These are phyloP conservation scores for Heliconius sara DNA, from an alignment of 2,888 invertebrate species.

Conservation along the genomic window DNA sequence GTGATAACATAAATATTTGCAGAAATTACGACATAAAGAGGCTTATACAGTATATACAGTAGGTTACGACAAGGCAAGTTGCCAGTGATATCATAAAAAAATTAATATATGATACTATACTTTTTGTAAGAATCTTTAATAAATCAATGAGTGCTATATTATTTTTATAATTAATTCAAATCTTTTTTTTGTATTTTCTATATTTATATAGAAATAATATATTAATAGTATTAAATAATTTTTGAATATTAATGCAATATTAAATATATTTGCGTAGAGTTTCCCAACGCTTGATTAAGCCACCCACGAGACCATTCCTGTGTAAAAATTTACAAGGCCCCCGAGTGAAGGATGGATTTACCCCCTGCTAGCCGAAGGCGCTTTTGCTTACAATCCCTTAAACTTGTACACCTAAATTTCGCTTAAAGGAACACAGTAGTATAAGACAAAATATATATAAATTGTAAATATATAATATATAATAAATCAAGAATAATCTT, in stretches of 20 bases:
- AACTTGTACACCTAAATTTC: constrained; percentile 44
- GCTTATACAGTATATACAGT: background rate
- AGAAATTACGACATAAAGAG: background rate
- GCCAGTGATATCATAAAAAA: constrained; percentile 26
- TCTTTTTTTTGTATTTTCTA: background rate
- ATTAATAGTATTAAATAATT: background rate
- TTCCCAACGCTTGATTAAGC: constrained; percentile 12
- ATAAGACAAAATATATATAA: too few species aligned
- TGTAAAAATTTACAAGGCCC: constrained; percentile 53
- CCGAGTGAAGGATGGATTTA: constrained; percentile 49
- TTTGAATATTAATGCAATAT: background rate
- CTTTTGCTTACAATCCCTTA: constrained; percentile 55
- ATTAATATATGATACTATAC: background rate
- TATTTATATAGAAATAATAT: background rate
- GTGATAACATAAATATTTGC: background rate
- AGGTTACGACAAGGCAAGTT: constrained; percentile 24
- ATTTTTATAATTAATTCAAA: background rate
- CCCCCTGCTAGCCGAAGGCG: constrained; percentile 54
- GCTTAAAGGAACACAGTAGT: background rate
- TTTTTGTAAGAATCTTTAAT: background rate
- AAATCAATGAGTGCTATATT: background rate
- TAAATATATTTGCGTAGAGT: constrained; percentile 5
- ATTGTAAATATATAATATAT: too few species aligned
- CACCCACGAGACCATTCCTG: constrained; percentile 11
- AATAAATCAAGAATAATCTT: background rate